These are phyloP conservation scores for Nebria salina DNA, from an alignment of 2,888 invertebrate species.

Conservation along the genomic window DNA sequence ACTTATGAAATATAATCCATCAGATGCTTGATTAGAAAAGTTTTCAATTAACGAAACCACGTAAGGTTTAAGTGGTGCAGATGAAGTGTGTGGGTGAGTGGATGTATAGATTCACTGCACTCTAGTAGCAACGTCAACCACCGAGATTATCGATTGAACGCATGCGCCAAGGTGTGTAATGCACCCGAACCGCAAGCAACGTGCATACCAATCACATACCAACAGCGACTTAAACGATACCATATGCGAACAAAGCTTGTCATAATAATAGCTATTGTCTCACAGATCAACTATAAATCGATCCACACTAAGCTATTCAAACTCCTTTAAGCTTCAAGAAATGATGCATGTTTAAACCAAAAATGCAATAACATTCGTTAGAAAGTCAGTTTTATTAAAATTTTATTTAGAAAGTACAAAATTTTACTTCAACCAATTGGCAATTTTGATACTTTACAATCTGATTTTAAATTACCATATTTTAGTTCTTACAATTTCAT, in stretches of 20 bases:
- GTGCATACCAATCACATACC: conserved; percentile 3
- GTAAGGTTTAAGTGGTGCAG: not conserved
- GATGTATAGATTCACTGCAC: not conserved
- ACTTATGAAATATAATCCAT: not conserved
- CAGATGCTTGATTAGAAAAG: not conserved
- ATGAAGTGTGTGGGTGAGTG: not conserved
- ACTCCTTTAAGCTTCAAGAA: not conserved
- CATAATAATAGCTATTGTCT: not conserved
- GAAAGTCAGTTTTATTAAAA: not conserved
- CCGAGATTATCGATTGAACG: conserved; percentile 10
- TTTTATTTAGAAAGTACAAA: no score
- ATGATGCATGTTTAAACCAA: not conserved
- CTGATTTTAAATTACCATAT: no score
- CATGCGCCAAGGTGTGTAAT: conserved; percentile 16
- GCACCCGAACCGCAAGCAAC: conserved; percentile 8
- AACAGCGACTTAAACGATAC: not conserved
- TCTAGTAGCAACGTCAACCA: conserved; percentile 7
- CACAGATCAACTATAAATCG: not conserved
- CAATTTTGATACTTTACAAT: no score
- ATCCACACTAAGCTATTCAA: not conserved
- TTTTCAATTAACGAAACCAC: not conserved
- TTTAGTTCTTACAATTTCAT: no score
- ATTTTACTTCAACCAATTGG: no score
- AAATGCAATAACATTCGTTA: not conserved
- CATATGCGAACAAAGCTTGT: not conserved